Evolutionary conservation across 2,113 vertebrate genomes (phyloP).

Genomic region (Salvelinus namaycush): DNA sequence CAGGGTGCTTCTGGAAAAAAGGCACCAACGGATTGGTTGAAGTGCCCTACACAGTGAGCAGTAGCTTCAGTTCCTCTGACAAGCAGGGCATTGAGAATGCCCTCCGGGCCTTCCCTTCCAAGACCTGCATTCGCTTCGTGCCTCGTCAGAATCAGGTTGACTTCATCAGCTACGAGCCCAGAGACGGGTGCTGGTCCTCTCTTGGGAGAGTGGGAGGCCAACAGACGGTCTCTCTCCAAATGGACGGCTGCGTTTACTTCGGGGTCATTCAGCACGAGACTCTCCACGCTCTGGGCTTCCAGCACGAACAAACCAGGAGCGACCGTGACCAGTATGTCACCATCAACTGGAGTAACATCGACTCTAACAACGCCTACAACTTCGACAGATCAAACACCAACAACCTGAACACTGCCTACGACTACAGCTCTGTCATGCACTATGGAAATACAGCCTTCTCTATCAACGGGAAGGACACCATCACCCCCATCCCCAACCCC

Average conservation of each 20-base stretch:
- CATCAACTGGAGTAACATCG: slow-evolving; percentile 61
- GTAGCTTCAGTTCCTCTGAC: slow-evolving; percentile 40
- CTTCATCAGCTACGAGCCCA: slow-evolving; percentile 50
- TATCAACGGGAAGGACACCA: slow-evolving; percentile 6
- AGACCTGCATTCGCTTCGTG: slow-evolving; percentile 61
- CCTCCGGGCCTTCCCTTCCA: slow-evolving; percentile 25
- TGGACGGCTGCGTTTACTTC: slow-evolving; percentile 30
- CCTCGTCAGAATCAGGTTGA: background rate
- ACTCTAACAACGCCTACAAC: slow-evolving; percentile 29
- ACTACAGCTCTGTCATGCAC: slow-evolving; percentile 66
- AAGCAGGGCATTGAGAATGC: background rate
- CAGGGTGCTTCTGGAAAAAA: slow-evolving; percentile 57
- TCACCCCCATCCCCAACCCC: slow-evolving; percentile 31
- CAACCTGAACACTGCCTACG: slow-evolving; percentile 50
- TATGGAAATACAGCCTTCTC: slow-evolving; percentile 36
- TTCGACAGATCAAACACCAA: slow-evolving; percentile 42
- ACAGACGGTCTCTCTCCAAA: slow-evolving; percentile 62
- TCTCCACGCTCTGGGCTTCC: slow-evolving; percentile 66
- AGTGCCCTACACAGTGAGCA: slow-evolving; percentile 31
- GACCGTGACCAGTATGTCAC: slow-evolving; percentile 59
- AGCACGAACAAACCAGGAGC: slow-evolving; percentile 67
- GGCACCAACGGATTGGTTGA: slow-evolving; percentile 40
- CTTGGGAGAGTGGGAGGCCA: slow-evolving; percentile 37
- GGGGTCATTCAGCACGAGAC: slow-evolving; percentile 64
- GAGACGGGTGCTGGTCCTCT: slow-evolving; percentile 53